Conservation (phyloP, 2,113 vertebrate species). For the Callipepla californica region DNA sequence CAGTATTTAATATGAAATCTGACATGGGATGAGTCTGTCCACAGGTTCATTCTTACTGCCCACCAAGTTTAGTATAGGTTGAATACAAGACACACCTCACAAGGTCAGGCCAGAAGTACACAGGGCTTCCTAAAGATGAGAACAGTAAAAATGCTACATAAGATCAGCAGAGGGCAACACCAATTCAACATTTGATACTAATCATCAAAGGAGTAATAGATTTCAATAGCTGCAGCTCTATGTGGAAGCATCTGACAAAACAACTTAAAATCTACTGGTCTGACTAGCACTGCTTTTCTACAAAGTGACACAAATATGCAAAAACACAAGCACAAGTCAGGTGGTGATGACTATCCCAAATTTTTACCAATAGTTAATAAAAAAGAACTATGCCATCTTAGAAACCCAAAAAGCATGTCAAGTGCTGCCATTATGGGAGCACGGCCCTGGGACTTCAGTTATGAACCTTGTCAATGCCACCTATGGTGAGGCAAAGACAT, state of each 20-base stretch:
- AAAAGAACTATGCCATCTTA: not conserved
- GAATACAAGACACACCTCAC: not conserved
- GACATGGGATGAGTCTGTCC: not conserved
- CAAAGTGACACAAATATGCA: not conserved
- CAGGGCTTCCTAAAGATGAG: not conserved
- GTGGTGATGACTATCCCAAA: not conserved
- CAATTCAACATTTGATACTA: not conserved
- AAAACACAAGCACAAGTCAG: not conserved
- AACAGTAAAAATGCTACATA: not conserved
- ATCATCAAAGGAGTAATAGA: not conserved
- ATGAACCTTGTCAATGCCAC: not conserved
- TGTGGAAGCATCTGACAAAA: not conserved
- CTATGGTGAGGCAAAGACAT: fast-evolving
- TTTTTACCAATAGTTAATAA: not conserved
- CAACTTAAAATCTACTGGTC: not conserved
- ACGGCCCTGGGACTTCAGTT: not conserved
- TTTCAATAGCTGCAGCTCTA: not conserved
- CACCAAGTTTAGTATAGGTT: not conserved
- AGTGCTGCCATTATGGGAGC: not conserved
- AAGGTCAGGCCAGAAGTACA: not conserved
- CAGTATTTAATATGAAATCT: not conserved
- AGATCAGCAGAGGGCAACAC: not conserved
- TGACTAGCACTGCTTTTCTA: not conserved
- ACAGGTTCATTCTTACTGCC: fast-evolving
- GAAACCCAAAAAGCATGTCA: not conserved